Evolutionary conservation across 2,797 vertebrate species (phyloP).

Genomic region (Glyptemys insculpta): DNA sequence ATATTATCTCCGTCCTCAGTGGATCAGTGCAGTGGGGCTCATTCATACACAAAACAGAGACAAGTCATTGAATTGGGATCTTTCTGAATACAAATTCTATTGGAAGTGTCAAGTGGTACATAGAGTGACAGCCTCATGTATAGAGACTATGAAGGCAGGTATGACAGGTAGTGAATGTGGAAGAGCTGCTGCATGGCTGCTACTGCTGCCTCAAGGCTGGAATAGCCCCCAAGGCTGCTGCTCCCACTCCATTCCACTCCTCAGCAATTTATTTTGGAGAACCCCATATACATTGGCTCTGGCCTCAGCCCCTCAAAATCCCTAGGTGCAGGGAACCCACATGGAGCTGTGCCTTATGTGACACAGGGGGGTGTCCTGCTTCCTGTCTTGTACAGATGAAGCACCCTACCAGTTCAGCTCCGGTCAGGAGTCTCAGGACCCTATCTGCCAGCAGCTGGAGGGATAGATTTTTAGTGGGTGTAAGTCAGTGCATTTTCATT

Average conservation of each 20-base stretch:
- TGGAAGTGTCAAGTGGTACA: neutral
- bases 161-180: neutral
- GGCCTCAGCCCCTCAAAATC: neutral
- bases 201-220: neutral
- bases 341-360: too few relatives aligned
- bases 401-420: neutral
- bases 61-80: rapidly evolving
- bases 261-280: neutral
- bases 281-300: too few relatives aligned
- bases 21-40: rapidly evolving
- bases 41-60: neutral
- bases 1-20: neutral
- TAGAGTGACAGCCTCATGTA: neutral
- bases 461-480: neutral
- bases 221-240: neutral
- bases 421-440: too few relatives aligned
- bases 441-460: neutral
- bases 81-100: rapidly evolving
- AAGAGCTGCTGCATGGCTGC: neutral
- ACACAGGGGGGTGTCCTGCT: too few relatives aligned
- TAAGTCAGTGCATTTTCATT: neutral
- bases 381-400: neutral
- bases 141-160: neutral
- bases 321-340: neutral
- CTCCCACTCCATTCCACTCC: neutral